Conservation (phyloP, 2,113 vertebrate genomes). For the Cyphomyrus plagiostoma region DNA sequence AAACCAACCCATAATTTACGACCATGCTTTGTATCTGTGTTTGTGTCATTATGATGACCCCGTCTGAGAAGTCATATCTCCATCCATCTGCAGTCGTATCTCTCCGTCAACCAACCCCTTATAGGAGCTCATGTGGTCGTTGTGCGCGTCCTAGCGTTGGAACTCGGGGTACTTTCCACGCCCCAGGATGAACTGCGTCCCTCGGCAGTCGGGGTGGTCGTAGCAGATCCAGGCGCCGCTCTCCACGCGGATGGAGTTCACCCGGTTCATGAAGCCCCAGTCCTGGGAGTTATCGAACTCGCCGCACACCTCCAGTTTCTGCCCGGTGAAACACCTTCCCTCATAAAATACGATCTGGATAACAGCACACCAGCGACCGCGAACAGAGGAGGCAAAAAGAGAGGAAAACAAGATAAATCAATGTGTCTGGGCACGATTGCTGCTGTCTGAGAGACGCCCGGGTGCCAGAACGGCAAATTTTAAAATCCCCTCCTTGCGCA, state of each 20-base stretch:
- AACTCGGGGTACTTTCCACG: constrained; percentile 57
- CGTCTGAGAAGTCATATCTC: neutral
- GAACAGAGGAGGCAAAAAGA: neutral
- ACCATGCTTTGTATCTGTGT: neutral
- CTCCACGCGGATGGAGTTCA: constrained; percentile 61
- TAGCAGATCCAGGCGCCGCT: constrained; percentile 67
- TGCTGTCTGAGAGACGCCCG: neutral
- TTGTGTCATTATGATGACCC: neutral
- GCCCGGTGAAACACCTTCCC: constrained; percentile 61
- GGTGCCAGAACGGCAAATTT: neutral
- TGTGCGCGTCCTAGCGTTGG: constrained; percentile 58
- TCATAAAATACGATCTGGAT: constrained; percentile 62
- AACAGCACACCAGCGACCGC: neutral
- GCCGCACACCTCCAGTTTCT: constrained; percentile 59
- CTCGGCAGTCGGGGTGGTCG: constrained; percentile 55
- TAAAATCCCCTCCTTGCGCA: neutral
- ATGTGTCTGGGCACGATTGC: neutral
- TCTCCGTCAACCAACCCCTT: neutral
- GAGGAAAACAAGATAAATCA: neutral
- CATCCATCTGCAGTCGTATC: neutral
- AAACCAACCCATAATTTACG: neutral
- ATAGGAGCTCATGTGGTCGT: constrained; percentile 54
- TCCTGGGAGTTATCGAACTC: constrained; percentile 66
- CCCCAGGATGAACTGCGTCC: constrained; percentile 65
- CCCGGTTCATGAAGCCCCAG: constrained; percentile 58